Conservation (phyloP, 2,113 vertebrate species). For the Eulacestoma nigropectus region DNA sequence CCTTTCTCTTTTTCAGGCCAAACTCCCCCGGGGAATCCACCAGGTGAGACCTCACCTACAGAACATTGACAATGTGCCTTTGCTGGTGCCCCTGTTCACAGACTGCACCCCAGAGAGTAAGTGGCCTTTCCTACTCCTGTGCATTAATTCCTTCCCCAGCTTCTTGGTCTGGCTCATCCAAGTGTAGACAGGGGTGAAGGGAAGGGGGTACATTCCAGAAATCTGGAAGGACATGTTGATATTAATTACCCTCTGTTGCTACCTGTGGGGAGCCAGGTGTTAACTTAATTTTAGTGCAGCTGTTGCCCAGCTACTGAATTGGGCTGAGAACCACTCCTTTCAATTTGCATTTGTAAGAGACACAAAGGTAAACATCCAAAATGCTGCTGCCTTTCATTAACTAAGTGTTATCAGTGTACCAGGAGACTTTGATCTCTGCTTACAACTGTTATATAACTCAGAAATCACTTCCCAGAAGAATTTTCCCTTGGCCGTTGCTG, state of each 20-base stretch:
- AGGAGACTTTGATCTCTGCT: constrained; percentile 19
- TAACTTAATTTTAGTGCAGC: neutral
- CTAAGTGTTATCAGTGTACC: neutral
- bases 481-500: neutral
- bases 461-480: constrained; percentile 15
- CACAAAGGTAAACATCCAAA: constrained; percentile 5
- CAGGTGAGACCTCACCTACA: constrained; percentile 97
- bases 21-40: constrained; percentile 95
- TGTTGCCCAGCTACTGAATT: neutral
- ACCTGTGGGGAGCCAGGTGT: neutral
- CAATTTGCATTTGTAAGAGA: neutral
- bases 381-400: neutral
- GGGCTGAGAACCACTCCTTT: neutral
- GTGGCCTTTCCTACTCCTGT: neutral
- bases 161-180: neutral
- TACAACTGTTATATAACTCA: neutral
- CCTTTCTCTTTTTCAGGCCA: constrained; percentile 78
- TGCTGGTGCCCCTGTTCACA: constrained; percentile 96
- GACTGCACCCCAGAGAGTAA: constrained; percentile 98
- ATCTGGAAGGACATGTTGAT: neutral
- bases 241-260: neutral
- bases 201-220: neutral
- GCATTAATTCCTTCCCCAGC: neutral
- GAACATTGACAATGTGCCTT: constrained; percentile 97
- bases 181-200: neutral